phyloP scores from a whole-genome alignment of 1,140 invertebrate genomes.

The Drosophila lowei region DNA sequence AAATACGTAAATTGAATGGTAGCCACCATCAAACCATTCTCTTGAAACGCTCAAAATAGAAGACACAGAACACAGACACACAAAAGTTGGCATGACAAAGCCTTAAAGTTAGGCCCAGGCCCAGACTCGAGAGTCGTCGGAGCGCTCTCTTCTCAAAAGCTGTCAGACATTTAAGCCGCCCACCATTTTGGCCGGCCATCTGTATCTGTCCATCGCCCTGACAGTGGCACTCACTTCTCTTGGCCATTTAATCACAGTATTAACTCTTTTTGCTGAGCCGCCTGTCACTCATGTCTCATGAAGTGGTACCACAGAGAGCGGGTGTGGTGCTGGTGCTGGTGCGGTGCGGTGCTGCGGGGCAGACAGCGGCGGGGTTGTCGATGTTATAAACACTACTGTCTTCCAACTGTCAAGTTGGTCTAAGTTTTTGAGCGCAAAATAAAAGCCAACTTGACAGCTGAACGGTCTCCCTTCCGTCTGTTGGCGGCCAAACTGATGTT shows the following conservation, averaged over 20 bases:
- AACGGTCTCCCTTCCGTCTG: constrained; percentile 50
- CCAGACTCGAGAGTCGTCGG: constrained; percentile 13
- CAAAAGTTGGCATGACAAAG: neutral
- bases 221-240: constrained; percentile 70
- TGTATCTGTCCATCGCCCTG: constrained; percentile 42
- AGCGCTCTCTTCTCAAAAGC: constrained; percentile 25
- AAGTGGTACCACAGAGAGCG: neutral
- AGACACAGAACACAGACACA: too few relatives aligned
- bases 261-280: constrained; percentile 82
- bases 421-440: constrained; percentile 81
- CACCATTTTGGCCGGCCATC: constrained; percentile 52
- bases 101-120: neutral
- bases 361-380: constrained; percentile 18
- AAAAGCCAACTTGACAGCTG: constrained; percentile 79
- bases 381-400: constrained; percentile 81
- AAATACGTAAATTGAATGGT: too few relatives aligned
- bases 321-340: neutral
- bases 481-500: too few relatives aligned
- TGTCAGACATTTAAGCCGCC: constrained; percentile 69
- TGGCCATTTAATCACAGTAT: constrained; percentile 82
- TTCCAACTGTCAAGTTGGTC: constrained; percentile 79
- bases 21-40: too few relatives aligned
- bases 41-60: too few relatives aligned
- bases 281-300: constrained; percentile 77
- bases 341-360: neutral